Evolutionary conservation across 2,113 vertebrate genomes (phyloP).

Genomic region (Anser brachyrhynchus): DNA sequence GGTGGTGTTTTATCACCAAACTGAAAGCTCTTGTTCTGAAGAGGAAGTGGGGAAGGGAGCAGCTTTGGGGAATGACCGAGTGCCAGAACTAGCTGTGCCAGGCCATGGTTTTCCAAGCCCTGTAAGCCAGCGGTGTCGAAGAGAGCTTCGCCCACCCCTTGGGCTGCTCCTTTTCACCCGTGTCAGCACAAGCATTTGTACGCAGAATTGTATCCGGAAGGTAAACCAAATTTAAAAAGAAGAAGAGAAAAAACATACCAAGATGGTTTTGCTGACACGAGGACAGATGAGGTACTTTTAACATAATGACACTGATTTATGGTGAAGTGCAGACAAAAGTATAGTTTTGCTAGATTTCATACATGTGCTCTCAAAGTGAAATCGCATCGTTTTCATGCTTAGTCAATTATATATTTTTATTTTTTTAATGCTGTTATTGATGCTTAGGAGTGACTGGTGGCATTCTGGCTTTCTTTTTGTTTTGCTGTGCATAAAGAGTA

Average conservation of each 20-base stretch:
- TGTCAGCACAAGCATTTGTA: conserved; percentile 7
- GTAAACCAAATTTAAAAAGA: neutral
- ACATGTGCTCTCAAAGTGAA: neutral
- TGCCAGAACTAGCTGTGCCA: neutral
- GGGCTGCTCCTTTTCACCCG: conserved; percentile 14
- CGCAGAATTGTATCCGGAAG: neutral
- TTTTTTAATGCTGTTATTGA: neutral
- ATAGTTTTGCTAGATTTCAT: neutral
- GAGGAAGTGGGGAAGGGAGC: neutral
- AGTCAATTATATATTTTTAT: neutral
- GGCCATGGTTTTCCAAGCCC: neutral
- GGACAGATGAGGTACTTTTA: neutral
- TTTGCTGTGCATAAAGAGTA: rapidly evolving
- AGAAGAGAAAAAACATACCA: neutral
- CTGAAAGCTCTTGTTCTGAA: neutral
- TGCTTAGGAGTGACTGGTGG: neutral
- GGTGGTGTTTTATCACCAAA: neutral
- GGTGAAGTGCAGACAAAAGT: neutral
- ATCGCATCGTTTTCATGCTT: neutral
- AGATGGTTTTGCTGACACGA: neutral
- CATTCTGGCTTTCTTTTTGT: neutral
- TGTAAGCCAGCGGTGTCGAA: neutral
- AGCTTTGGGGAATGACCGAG: neutral
- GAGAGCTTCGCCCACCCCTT: conserved; percentile 7
- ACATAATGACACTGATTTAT: neutral